Conservation (phyloP, 2,888 invertebrate genomes). For the Mythimna pallens region DNA sequence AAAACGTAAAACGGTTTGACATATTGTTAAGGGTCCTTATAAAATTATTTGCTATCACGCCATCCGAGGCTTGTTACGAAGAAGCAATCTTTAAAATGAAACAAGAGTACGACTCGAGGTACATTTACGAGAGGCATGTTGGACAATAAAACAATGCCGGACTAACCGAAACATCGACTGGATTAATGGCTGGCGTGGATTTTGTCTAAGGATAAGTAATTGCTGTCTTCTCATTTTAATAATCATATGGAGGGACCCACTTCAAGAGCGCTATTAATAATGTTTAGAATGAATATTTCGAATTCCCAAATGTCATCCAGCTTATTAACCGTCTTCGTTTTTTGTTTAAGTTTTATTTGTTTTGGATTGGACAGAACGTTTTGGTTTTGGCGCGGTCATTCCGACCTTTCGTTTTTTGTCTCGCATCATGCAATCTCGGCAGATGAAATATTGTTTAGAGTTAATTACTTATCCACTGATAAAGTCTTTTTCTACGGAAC, state of each 20-base stretch:
- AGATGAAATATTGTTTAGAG: constrained; percentile 89
- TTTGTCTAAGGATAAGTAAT: constrained; percentile 82
- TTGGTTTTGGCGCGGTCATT: constrained; percentile 90
- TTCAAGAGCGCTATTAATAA: constrained; percentile 88
- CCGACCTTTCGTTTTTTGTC: constrained; percentile 88
- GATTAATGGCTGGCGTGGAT: constrained; percentile 73
- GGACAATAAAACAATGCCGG: constrained; percentile 75
- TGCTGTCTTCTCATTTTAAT: constrained; percentile 85
- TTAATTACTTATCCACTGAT: constrained; percentile 87
- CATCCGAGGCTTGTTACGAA: constrained; percentile 83
- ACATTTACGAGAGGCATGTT: constrained; percentile 75
- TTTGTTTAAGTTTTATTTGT: constrained; percentile 89
- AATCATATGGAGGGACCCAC: constrained; percentile 80
- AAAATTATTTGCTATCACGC: constrained; percentile 90
- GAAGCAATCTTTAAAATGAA: constrained; percentile 81
- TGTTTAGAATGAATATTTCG: constrained; percentile 88
- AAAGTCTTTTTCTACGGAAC: constrained; percentile 81
- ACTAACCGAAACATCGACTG: constrained; percentile 70
- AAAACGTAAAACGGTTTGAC: constrained; percentile 86
- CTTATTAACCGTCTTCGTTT: constrained; percentile 90
- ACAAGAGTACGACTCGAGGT: constrained; percentile 74
- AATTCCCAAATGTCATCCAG: constrained; percentile 91
- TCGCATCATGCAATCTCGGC: constrained; percentile 85
- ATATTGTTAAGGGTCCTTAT: constrained; percentile 89
- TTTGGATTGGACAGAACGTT: constrained; percentile 87